Evolutionary conservation across 1,140 invertebrate genomes (phyloP), one percentile per base, ranked within the genome.

Genomic region (Arctopsyche grandis): DNA sequence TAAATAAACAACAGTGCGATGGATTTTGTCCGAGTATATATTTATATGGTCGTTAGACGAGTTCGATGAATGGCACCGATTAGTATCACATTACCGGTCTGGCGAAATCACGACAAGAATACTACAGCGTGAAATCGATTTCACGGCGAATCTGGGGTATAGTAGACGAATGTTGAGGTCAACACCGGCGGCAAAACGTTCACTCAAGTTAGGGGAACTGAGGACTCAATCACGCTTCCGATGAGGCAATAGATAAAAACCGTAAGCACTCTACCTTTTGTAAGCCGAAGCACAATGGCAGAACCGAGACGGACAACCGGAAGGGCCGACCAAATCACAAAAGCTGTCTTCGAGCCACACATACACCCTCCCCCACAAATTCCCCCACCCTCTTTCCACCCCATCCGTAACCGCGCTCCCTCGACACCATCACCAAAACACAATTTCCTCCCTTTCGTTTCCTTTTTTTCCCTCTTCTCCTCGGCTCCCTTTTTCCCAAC

Each of bases 231-330:
- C 58, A 63, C 58, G 56, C 74, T 76, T 76, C 58, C 56, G 74
- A 76, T 63, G 56, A 63, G 56, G 74, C 74, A 76, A 76, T 76
- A 76, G 74, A 76, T 76, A 76, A 76, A 75, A 76, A 76, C 74
- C 74, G 74, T 63, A 76, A 63, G 74, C 74, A 76, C 74, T 76
- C 44, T 63, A 76, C 58, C 74, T 76, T 76, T 76, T 76, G 74
- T 76, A 16, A 19, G 56, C 22, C 16, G 26, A 10, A 19, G 56
- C 58, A 76, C 74, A 76, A 76, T 76, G 58, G 74, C 12, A 26
- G 29, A 29, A 5, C 14, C 38, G 43, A 76, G 73, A 76, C 22
- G 74, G 46, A 76, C 58, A 56, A 56, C 58, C 58, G 74, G 74
- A 76, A 76, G 74, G 74, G 74, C 44, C 58, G 26, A 10, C 58